Conservation (phyloP, 2,888 invertebrate genomes). For the Orthonevra nobilis region DNA sequence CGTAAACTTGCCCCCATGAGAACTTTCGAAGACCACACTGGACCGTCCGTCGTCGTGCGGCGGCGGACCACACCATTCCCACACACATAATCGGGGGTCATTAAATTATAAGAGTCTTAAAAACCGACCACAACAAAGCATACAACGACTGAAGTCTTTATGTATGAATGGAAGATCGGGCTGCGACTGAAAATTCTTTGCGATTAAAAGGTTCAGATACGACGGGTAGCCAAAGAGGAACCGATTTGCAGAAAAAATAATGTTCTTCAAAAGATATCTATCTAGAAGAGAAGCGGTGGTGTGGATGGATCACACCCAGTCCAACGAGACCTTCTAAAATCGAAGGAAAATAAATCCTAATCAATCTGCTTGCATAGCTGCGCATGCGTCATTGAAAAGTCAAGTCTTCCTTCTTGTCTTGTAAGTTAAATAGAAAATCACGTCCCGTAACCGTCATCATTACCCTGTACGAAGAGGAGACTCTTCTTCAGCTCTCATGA, state of each 20-base stretch:
- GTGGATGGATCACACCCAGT: neutral
- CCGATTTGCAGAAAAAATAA: neutral
- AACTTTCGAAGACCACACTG: conserved; percentile 44
- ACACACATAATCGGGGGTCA: conserved; percentile 48
- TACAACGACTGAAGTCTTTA: conserved; percentile 45
- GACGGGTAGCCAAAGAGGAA: neutral
- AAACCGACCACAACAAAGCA: neutral
- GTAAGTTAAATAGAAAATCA: conserved; percentile 61
- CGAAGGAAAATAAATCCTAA: neutral
- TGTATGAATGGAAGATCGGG: conserved; percentile 6
- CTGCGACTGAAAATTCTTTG: neutral
- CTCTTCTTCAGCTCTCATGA: conserved; percentile 15
- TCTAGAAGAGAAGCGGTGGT: neutral
- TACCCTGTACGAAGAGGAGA: conserved; percentile 27
- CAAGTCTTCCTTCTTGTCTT: too few species aligned
- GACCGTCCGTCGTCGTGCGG: conserved; percentile 7
- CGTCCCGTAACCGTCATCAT: conserved; percentile 54
- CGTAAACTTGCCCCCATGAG: conserved; percentile 32
- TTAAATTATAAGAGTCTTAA: conserved; percentile 24
- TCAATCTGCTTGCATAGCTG: too few species aligned
- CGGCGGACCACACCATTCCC: conserved; percentile 42
- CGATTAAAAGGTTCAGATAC: conserved; percentile 2
- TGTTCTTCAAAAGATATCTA: conserved; percentile 3
- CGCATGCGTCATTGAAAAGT: too few species aligned
- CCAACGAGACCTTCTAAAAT: neutral